Percentiles rank a stretch among this genome's conserved stretches.
These are phyloP conservation scores for Rhipidura dahli DNA, from an alignment of 2,113 vertebrate genomes.

Conservation along the genomic window DNA sequence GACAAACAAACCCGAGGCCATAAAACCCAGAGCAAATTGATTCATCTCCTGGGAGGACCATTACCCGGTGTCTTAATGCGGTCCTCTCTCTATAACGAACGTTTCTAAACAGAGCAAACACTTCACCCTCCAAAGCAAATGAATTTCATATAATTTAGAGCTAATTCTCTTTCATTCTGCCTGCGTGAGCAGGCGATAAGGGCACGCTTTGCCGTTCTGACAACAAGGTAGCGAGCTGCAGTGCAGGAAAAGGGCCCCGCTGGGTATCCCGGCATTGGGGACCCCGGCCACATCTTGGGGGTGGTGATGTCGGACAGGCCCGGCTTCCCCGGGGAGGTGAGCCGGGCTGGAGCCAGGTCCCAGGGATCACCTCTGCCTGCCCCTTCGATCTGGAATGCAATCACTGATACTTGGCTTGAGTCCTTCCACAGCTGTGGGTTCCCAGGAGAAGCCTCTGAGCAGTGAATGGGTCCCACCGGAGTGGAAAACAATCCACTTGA, in stretches of 20 bases:
- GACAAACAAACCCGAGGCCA: slow-evolving; percentile 69
- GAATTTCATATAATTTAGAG: slow-evolving; percentile 78
- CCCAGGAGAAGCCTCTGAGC: background rate
- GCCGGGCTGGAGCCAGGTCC: rapidly evolving
- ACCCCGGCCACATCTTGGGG: rapidly evolving
- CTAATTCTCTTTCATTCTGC: slow-evolving; percentile 79
- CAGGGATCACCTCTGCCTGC: background rate
- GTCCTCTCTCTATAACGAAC: slow-evolving; percentile 43
- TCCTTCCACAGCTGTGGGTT: background rate
- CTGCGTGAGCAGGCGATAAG: slow-evolving; percentile 75
- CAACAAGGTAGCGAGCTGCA: slow-evolving; percentile 17
- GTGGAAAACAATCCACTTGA: background rate
- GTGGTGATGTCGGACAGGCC: rapidly evolving
- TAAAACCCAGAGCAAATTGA: slow-evolving; percentile 77
- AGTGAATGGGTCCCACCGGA: rapidly evolving
- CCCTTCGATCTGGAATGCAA: too few relatives aligned
- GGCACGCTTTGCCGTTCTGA: slow-evolving; percentile 57
- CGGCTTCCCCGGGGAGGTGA: rapidly evolving
- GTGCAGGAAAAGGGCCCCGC: slow-evolving; percentile 23
- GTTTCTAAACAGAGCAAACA: slow-evolving; percentile 70
- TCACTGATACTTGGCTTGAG: background rate
- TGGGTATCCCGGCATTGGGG: background rate
- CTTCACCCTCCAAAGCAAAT: slow-evolving; percentile 73
- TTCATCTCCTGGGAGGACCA: slow-evolving; percentile 73
- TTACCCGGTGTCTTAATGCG: slow-evolving; percentile 73